phyloP scores from a whole-genome alignment of 2,888 invertebrate species.

The Pegoplata infirma region DNA sequence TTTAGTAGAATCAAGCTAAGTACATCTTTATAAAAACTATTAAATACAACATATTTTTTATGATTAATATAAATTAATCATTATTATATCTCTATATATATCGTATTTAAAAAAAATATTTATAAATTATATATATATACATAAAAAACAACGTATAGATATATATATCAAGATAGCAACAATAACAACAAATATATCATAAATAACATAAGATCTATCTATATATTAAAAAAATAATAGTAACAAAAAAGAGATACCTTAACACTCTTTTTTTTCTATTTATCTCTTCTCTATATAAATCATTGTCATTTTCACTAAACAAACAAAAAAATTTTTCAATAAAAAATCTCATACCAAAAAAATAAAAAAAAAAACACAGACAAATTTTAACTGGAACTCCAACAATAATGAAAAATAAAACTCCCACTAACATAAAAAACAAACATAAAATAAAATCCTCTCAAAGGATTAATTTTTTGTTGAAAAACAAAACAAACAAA shows the following conservation, averaged over 20 bases:
- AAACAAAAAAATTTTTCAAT: constrained; percentile 14
- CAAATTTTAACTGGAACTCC: constrained; percentile 47
- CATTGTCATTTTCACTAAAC: constrained; percentile 27
- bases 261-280: neutral
- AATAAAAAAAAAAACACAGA: constrained; percentile 17
- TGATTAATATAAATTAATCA: constrained; percentile 29
- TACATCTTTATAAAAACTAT: neutral
- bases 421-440: neutral
- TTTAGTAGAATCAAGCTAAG: neutral
- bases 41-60: constrained; percentile 21
- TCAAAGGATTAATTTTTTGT: neutral
- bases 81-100: constrained; percentile 42
- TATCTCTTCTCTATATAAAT: neutral
- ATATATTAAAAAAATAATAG: neutral
- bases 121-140: constrained; percentile 32
- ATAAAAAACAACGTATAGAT: neutral
- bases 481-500: constrained; percentile 9
- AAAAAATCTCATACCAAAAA: constrained; percentile 5
- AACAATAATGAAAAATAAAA: constrained; percentile 47
- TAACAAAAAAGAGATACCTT: neutral
- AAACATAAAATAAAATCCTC: neutral
- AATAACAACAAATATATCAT: constrained; percentile 34
- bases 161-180: constrained; percentile 1
- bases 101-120: constrained; percentile 39
- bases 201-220: constrained; percentile 28